Evolutionary conservation across 2,888 invertebrate species (phyloP).

Genomic region (Rosalia funebris): DNA sequence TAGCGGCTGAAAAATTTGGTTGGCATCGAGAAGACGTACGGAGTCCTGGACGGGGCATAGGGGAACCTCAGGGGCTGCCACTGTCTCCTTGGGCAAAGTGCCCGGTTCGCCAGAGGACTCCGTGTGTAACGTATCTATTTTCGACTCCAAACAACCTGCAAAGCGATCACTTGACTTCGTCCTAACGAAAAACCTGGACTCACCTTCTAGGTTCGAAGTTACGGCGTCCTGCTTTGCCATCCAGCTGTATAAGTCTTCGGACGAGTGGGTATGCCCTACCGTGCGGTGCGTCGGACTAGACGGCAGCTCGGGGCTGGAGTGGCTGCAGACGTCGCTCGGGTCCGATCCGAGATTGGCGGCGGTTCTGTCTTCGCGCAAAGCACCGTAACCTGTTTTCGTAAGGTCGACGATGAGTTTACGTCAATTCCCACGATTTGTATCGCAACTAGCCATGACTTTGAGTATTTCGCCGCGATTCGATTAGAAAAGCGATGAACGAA

Average conservation of each 20-base stretch:
- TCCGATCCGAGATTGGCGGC: constrained; percentile 73
- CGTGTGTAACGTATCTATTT: constrained; percentile 60
- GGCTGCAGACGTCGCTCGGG: constrained; percentile 68
- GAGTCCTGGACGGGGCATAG: constrained; percentile 84
- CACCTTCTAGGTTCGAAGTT: constrained; percentile 50
- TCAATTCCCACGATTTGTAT: no score
- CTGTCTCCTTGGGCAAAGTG: constrained; percentile 66
- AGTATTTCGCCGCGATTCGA: no score
- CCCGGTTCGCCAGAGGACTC: constrained; percentile 64
- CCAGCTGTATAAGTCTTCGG: constrained; percentile 93
- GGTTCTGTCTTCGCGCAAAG: constrained; percentile 74
- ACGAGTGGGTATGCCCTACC: constrained; percentile 56
- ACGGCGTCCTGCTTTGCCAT: constrained; percentile 84
- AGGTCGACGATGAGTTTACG: no score
- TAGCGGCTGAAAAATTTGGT: constrained; percentile 92
- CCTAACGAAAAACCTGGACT: not conserved
- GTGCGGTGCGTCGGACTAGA: constrained; percentile 60
- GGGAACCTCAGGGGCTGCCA: constrained; percentile 66
- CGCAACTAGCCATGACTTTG: no score
- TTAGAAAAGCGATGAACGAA: no score
- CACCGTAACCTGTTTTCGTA: constrained; percentile 73
- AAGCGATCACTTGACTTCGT: not conserved
- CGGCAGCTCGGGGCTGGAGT: constrained; percentile 61
- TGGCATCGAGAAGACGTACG: constrained; percentile 87
- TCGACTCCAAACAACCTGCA: constrained; percentile 58